phyloP scores from a whole-genome alignment of 2,113 vertebrate species.

The Cisticola juncidis region DNA sequence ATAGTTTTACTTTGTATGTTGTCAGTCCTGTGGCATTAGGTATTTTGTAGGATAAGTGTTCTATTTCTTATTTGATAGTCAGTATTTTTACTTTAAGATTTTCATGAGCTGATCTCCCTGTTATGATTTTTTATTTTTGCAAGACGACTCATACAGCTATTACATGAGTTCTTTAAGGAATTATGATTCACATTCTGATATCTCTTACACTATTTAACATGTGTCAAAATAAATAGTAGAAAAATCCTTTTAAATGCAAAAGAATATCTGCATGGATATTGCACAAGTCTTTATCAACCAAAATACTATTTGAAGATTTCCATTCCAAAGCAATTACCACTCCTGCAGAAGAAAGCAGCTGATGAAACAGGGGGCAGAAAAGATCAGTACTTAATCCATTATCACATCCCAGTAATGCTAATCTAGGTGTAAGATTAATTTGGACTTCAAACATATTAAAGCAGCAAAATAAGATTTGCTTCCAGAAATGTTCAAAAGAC shows the following conservation, averaged over 20 bases:
- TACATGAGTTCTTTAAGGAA: background rate
- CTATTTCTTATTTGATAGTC: background rate
- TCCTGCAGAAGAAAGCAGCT: conserved; percentile 47
- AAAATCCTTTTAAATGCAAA: conserved; percentile 54
- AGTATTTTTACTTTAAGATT: background rate
- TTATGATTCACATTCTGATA: conserved; percentile 18
- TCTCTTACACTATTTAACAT: conserved; percentile 33
- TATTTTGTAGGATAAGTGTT: background rate
- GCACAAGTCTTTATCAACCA: conserved; percentile 39
- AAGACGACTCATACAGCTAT: background rate
- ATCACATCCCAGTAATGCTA: conserved; percentile 64
- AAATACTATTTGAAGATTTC: conserved; percentile 56
- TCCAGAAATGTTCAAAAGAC: conserved; percentile 35
- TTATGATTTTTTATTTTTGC: conserved; percentile 15
- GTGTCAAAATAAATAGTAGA: conserved; percentile 42
- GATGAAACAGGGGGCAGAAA: conserved; percentile 51
- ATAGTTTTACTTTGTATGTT: background rate
- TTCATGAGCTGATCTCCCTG: background rate
- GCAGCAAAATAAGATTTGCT: conserved; percentile 52
- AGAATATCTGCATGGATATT: conserved; percentile 45
- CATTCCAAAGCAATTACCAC: conserved; percentile 68
- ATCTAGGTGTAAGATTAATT: conserved; percentile 67
- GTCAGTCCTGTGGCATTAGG: background rate
- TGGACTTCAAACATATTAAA: conserved; percentile 65
- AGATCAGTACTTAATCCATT: conserved; percentile 66